Conservation (phyloP, 2,113 vertebrate species). For the Dicaeum eximium region DNA sequence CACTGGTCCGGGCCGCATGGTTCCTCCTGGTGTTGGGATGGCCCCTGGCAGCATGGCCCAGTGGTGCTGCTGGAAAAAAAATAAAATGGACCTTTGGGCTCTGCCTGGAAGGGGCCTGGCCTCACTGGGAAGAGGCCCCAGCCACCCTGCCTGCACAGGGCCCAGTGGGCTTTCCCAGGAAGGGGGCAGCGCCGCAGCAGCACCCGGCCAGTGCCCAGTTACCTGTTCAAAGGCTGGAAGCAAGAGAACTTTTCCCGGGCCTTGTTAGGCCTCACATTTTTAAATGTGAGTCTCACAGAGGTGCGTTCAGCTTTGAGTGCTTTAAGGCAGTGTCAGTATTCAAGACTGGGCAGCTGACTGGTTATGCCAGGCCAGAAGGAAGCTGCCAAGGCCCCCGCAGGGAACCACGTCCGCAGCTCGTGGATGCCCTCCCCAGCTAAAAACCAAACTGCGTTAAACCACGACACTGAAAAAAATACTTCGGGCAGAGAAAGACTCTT, state of each 20-base stretch:
- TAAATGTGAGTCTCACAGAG: not conserved
- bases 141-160: not conserved
- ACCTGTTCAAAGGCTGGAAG: not conserved
- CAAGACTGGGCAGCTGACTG: not conserved
- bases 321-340: not conserved
- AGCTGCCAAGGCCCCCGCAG: not conserved
- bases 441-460: not conserved
- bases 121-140: not conserved
- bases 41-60: not conserved
- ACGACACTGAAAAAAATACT: not conserved
- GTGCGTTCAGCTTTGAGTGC: not conserved
- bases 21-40: not conserved
- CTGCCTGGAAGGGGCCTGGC: not conserved
- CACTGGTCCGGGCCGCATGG: accelerated
- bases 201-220: not conserved
- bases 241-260: not conserved
- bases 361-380: not conserved
- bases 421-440: too few species aligned
- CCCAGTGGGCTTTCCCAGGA: accelerated
- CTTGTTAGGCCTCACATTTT: not conserved
- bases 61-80: not conserved
- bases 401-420: not conserved
- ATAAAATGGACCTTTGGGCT: not conserved
- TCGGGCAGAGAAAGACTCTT: not conserved
- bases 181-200: not conserved